A percentile compares a stretch with the other conserved stretches of the same genome.
These are phyloP conservation scores for Trissonchulus latispiculum DNA, from an alignment of 2,888 invertebrate species.

Conservation along the genomic window DNA sequence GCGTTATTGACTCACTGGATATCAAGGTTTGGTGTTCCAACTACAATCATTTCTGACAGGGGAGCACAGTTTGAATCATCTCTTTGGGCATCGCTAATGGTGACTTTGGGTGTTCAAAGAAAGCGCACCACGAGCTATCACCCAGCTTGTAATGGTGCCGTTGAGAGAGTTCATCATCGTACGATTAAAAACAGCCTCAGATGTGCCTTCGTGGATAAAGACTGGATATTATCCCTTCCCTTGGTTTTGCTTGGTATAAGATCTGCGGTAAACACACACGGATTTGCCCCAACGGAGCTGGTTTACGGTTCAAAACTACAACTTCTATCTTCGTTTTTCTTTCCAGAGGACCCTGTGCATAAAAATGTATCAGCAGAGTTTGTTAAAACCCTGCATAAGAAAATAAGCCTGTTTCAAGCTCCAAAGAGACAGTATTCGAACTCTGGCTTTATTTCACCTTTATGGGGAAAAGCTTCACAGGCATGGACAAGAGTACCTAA, in stretches of 20 bases:
- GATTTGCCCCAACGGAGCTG: conserved; percentile 1
- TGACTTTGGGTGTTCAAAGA: neutral
- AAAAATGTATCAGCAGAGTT: neutral
- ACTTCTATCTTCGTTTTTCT: neutral
- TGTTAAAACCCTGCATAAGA: neutral
- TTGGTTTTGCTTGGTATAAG: conserved; percentile 11
- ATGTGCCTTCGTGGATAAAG: neutral
- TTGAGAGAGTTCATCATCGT: conserved; percentile 12
- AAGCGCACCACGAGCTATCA: conserved; percentile 9
- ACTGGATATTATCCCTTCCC: conserved; percentile 4
- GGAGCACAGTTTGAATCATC: conserved; percentile 9
- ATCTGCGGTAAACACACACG: neutral
- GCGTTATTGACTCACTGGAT: too few species aligned
- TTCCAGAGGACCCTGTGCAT: neutral
- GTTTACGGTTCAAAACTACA: neutral
- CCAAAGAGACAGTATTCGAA: neutral
- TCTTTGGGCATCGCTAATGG: conserved; percentile 7
- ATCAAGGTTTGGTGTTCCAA: too few species aligned
- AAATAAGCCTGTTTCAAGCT: neutral
- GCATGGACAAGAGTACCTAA: neutral
- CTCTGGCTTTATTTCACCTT: neutral
- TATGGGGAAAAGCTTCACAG: neutral
- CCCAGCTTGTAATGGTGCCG: conserved; percentile 11
- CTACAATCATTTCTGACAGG: neutral
- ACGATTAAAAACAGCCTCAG: conserved; percentile 2